phyloP scores from a whole-genome alignment of 2,113 vertebrate genomes.

The Corythornis cristatus region DNA sequence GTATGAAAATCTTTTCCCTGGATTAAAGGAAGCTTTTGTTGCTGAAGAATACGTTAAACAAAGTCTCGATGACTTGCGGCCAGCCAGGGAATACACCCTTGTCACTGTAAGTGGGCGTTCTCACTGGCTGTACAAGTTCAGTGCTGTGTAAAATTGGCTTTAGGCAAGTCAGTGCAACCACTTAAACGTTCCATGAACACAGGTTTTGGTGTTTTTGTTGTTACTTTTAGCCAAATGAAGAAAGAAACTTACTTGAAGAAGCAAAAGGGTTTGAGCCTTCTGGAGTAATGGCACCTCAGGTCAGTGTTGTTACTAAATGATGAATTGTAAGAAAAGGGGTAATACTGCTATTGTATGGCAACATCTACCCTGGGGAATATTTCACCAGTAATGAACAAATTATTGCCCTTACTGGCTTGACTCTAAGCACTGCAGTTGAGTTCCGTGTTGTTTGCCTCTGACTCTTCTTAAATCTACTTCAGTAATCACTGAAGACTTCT shows the following conservation, averaged over 20 bases:
- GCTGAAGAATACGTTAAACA: conserved; percentile 90
- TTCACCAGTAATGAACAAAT: neutral
- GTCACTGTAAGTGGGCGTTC: conserved; percentile 82
- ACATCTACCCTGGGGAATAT: neutral
- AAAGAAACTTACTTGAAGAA: conserved; percentile 93
- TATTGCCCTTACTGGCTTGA: neutral
- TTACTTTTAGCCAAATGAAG: conserved; percentile 90
- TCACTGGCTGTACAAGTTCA: neutral
- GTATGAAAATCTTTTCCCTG: conserved; percentile 97
- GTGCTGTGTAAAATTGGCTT: neutral
- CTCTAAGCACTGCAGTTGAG: neutral
- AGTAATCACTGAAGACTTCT: neutral
- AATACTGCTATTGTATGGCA: neutral
- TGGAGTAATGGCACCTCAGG: conserved; percentile 72
- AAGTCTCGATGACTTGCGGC: conserved; percentile 78
- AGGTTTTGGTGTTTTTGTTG: neutral
- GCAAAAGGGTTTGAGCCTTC: conserved; percentile 87
- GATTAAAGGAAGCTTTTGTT: conserved; percentile 92
- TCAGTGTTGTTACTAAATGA: conserved; percentile 56
- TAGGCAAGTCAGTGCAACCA: neutral
- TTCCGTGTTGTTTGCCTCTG: neutral
- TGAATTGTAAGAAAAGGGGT: neutral
- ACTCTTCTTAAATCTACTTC: neutral
- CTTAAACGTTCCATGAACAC: neutral
- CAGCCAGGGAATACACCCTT: conserved; percentile 91